A percentile compares a stretch with the other conserved stretches of the same genome.
Evolutionary conservation across 2,888 invertebrate genomes (phyloP).

Genomic region (Thyatira batis): DNA sequence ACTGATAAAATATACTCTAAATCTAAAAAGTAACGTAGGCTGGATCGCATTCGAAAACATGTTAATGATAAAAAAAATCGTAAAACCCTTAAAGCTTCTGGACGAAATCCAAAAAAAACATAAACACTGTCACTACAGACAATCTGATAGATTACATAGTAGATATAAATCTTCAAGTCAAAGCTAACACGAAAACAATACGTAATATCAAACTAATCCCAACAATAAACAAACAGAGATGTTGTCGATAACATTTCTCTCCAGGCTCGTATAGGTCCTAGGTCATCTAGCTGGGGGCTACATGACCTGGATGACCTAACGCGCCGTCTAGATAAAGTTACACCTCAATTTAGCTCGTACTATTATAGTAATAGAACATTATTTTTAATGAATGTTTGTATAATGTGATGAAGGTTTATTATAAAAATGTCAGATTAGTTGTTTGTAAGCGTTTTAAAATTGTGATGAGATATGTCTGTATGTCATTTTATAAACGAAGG

Average conservation of each 20-base stretch:
- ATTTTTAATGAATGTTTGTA: background rate
- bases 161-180: background rate
- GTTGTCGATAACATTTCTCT: background rate
- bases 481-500: no score
- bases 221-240: constrained; percentile 1
- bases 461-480: no score
- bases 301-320: constrained; percentile 5
- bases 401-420: background rate
- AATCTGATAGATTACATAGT: background rate
- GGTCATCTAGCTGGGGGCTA: constrained; percentile 5
- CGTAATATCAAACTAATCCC: background rate
- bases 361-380: background rate
- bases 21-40: no score
- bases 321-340: constrained; percentile 11
- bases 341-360: constrained; percentile 9
- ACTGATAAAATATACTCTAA: no score
- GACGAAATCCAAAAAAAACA: no score
- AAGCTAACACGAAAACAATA: background rate
- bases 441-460: no score
- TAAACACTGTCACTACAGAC: no score
- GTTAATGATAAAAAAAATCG: no score
- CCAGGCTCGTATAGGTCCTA: background rate
- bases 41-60: no score
- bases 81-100: no score
- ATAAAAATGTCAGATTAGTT: no score